phyloP scores from a whole-genome alignment of 2,113 vertebrate species.

The Charadrius vociferus region DNA sequence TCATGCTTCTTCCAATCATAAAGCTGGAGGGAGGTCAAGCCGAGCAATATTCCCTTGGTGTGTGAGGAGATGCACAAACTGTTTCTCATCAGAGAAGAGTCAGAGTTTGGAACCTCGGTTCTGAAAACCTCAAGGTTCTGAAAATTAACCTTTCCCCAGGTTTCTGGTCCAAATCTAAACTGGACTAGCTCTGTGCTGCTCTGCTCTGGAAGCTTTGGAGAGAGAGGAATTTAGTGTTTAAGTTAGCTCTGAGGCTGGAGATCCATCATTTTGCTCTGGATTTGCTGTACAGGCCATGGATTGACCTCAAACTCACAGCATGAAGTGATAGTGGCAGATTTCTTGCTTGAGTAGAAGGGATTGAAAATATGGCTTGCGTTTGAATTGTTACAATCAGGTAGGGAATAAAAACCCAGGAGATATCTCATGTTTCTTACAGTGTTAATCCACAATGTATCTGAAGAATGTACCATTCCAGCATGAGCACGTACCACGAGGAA shows the following conservation, averaged over 20 bases:
- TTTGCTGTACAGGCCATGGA: not conserved
- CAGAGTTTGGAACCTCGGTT: not conserved
- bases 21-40: conserved; percentile 34
- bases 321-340: not conserved
- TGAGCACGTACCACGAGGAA: not conserved
- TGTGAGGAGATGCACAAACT: not conserved
- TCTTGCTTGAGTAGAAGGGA: not conserved
- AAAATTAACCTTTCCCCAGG: not conserved
- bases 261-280: not conserved
- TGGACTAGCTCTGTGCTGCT: not conserved
- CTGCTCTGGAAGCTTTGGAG: not conserved
- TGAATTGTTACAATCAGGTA: not conserved
- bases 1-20: conserved; percentile 27
- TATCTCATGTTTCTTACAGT: not conserved
- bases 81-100: not conserved
- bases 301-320: not conserved
- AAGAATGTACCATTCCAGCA: not conserved
- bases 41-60: not conserved
- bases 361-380: not conserved
- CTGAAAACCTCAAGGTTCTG: not conserved
- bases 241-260: not conserved
- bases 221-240: not conserved
- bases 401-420: not conserved
- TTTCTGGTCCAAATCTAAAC: not conserved
- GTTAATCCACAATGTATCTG: not conserved